Evolutionary conservation across 2,113 vertebrate genomes (phyloP), one percentile per base, ranked within the genome.

Genomic region (Sander vitreus): DNA sequence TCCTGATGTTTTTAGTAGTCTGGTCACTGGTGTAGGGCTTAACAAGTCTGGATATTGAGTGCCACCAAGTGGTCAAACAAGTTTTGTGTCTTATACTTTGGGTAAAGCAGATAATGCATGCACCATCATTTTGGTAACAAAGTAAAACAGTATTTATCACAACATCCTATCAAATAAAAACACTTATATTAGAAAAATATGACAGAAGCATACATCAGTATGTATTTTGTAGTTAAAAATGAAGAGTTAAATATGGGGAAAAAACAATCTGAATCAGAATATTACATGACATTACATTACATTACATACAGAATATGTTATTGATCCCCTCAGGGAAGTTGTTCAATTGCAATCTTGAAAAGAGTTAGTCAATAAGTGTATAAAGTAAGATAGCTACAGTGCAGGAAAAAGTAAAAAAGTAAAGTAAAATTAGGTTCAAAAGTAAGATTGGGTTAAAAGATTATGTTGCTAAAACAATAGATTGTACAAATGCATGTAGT

Each of bases 11-110:
- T 27, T 21, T 2, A 62, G 19, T 48, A n/a, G 18, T 12, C 13
- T n/a, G 55, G 13, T 9, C 10, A 55, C 19, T 47, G 5, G 5
- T 57, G 11, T 12, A 3, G 14, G 8, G 27, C 15, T 16, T 11
- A 12, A 11, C 12, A 67, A 77, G 62, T 73, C 11, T 84, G 57
- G 76, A 53, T 36, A 51, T 62, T 59, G 60, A 84, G 73, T 67
- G 12, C 83, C 87, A 89, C 55, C 89, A 33, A 85, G 84, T 83
- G 91, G 87, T 70, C 69, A 65, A 84, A 81, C 3, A 30, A 58
- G 13, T 14, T 30, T 47, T 18, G 2, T 81, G 55, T 23, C 19
- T 63, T 43, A 23, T 23, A n/a, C 25, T 30, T 19, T 45, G 1
- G n/a, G 4, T 10, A 3, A n/a, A 55, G n/a, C 19, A 45, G 1